Conservation (phyloP, 2,113 vertebrate species). For the Nestor notabilis region DNA sequence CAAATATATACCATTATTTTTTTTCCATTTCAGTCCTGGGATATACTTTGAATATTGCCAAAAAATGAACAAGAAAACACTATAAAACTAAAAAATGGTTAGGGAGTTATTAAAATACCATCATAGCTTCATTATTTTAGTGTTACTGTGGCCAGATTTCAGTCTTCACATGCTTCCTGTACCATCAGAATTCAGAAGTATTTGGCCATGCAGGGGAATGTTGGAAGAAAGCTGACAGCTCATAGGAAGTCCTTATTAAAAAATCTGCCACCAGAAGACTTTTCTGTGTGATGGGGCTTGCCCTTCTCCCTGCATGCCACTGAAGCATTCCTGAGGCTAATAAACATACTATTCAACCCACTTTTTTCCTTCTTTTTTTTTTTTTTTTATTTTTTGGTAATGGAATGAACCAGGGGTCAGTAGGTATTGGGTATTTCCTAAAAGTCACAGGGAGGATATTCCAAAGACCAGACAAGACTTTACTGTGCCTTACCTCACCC, state of each 20-base stretch:
- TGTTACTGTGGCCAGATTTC: neutral
- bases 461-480: neutral
- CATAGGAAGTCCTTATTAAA: neutral
- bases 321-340: neutral
- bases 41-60: neutral
- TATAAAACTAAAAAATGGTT: neutral
- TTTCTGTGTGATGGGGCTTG: neutral
- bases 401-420: neutral
- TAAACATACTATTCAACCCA: neutral
- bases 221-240: neutral
- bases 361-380: neutral
- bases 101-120: constrained; percentile 20
- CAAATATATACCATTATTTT: neutral
- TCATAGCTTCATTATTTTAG: neutral
- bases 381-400: accelerated
- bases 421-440: neutral
- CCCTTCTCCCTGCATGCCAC: neutral
- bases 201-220: neutral
- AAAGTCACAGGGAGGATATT: neutral
- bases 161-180: neutral
- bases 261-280: neutral
- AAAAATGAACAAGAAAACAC: neutral
- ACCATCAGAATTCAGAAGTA: neutral
- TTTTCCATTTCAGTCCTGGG: neutral
- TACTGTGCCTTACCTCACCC: neutral